Conservation (phyloP, 1,140 invertebrate genomes). For the Formica selysi region DNA sequence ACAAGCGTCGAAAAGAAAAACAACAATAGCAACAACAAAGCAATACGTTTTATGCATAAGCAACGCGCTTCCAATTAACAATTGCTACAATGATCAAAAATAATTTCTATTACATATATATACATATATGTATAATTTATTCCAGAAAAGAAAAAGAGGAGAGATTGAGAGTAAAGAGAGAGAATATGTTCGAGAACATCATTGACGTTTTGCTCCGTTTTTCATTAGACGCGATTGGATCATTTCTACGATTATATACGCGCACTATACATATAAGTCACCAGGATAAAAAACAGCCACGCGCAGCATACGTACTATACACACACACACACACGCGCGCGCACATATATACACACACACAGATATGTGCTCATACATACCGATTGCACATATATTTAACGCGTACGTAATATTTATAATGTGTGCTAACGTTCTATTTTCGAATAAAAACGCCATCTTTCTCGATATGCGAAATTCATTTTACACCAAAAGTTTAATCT, state of each 20-base stretch:
- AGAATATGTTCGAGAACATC: constrained; percentile 20
- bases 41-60: not conserved
- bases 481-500: constrained; percentile 74
- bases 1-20: not conserved
- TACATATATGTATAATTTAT: not conserved
- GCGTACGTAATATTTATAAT: constrained; percentile 38
- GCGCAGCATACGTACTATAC: not conserved
- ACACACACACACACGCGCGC: not conserved
- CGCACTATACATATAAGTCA: not conserved
- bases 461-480: constrained; percentile 57
- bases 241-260: constrained; percentile 10
- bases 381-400: not conserved
- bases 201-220: constrained; percentile 25
- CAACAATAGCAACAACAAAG: not conserved
- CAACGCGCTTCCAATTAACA: constrained; percentile 33
- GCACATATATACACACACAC: not conserved
- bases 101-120: constrained; percentile 14
- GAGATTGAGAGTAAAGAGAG: constrained; percentile 13
- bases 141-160: too few relatives aligned
- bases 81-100: constrained; percentile 12
- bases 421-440: not conserved
- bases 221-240: constrained; percentile 25
- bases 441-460: constrained; percentile 17
- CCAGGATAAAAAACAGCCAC: not conserved
- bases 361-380: not conserved